Percentiles rank a stretch among this genome's conserved stretches.
These are phyloP conservation scores for Theretra japonica DNA, from an alignment of 2,888 invertebrate genomes.

Conservation along the genomic window DNA sequence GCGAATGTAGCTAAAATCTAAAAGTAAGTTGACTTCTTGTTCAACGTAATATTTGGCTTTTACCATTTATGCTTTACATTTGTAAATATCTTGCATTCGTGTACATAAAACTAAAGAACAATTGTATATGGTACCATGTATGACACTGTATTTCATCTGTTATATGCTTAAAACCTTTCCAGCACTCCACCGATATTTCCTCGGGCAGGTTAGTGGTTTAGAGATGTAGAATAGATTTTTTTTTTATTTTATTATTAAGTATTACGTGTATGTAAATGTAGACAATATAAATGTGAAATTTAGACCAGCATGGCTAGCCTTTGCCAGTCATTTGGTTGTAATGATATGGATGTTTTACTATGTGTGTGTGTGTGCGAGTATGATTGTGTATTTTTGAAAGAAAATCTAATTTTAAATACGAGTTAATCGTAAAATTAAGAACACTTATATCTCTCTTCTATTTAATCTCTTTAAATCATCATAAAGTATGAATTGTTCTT, in stretches of 20 bases:
- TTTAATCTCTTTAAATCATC: too few relatives aligned
- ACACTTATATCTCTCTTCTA: too few relatives aligned
- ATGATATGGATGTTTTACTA: background rate
- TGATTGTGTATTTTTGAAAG: background rate
- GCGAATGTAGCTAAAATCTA: background rate
- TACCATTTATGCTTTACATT: too few relatives aligned
- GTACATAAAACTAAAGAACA: too few relatives aligned
- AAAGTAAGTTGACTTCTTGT: background rate
- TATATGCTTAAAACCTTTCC: too few relatives aligned
- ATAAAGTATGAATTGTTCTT: too few relatives aligned
- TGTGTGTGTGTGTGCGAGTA: background rate
- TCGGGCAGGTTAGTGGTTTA: too few relatives aligned
- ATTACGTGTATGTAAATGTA: background rate
- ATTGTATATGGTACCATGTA: too few relatives aligned
- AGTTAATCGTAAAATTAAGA: too few relatives aligned
- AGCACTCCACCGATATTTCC: too few relatives aligned
- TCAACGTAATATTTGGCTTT: background rate
- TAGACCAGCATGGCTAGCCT: constrained; percentile 7
- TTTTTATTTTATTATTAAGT: background rate
- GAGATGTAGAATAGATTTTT: background rate
- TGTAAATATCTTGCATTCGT: too few relatives aligned
- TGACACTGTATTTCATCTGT: too few relatives aligned
- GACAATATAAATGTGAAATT: background rate
- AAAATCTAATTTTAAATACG: background rate
- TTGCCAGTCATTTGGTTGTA: background rate